Conservation (phyloP, 2,888 invertebrate species). For the Scrobipalpa costella region DNA sequence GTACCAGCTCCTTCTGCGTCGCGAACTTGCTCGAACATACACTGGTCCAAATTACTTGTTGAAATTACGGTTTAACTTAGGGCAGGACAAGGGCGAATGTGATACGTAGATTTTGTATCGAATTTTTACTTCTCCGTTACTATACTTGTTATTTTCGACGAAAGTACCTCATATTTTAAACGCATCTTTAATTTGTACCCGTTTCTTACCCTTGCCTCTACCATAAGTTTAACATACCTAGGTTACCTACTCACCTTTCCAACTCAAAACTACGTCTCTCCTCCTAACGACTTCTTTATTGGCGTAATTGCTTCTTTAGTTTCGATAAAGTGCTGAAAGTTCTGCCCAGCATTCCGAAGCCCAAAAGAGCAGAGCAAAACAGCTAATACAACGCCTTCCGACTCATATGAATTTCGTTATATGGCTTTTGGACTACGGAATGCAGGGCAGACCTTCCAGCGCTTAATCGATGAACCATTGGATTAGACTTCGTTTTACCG, state of each 20-base stretch:
- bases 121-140: not conserved
- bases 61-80: not conserved
- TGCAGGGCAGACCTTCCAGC: no score
- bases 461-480: no score
- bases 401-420: no score
- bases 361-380: no score
- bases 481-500: no score
- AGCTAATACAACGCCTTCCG: no score
- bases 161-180: not conserved
- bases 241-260: not conserved
- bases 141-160: not conserved
- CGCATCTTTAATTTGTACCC: not conserved
- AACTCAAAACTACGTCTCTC: no score
- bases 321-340: no score
- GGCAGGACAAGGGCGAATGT: slow-evolving; percentile 13
- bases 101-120: not conserved
- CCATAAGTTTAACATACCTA: not conserved
- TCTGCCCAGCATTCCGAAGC: no score
- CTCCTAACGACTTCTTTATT: no score
- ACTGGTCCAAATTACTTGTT: not conserved
- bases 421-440: no score
- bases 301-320: no score
- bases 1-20: slow-evolving; percentile 1
- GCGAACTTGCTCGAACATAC: not conserved
- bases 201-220: slow-evolving; percentile 20